These are phyloP conservation scores for Drosophila subquinaria DNA, from an alignment of 2,888 invertebrate genomes.

Conservation along the genomic window DNA sequence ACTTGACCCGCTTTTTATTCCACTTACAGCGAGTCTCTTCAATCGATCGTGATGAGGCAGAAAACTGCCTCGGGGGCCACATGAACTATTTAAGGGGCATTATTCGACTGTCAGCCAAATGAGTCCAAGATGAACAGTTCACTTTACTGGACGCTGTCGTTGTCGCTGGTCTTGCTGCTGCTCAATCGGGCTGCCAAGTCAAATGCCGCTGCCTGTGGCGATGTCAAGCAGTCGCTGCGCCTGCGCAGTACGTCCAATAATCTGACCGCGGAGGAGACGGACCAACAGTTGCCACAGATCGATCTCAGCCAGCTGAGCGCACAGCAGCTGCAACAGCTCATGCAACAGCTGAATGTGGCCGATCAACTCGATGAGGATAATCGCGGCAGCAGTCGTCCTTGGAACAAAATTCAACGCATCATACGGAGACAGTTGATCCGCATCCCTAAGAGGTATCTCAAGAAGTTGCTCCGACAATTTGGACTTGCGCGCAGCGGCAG, in stretches of 20 bases:
- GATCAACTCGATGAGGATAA: slow-evolving; percentile 42
- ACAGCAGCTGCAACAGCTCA: slow-evolving; percentile 50
- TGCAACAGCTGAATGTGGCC: slow-evolving; percentile 43
- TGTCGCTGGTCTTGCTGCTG: slow-evolving; percentile 19
- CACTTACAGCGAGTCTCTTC: background rate
- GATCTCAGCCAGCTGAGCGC: slow-evolving; percentile 60
- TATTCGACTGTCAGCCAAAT: background rate
- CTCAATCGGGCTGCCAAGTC: background rate
- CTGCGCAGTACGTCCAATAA: slow-evolving; percentile 23
- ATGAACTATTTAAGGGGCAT: slow-evolving; percentile 42
- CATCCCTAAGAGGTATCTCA: slow-evolving; percentile 68
- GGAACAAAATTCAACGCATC: slow-evolving; percentile 70
- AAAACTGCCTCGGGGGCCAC: slow-evolving; percentile 4
- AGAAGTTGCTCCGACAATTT: slow-evolving; percentile 58
- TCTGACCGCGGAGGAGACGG: background rate
- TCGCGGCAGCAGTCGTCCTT: slow-evolving; percentile 66
- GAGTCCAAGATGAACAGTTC: slow-evolving; percentile 29
- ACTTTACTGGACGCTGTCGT: slow-evolving; percentile 5
- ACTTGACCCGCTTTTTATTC: slow-evolving; percentile 54
- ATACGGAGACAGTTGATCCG: slow-evolving; percentile 67
- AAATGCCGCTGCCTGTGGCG: slow-evolving; percentile 22
- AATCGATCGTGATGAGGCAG: slow-evolving; percentile 5
- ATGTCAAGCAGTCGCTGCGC: slow-evolving; percentile 13
- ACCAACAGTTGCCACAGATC: slow-evolving; percentile 33
- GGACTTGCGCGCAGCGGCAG: slow-evolving; percentile 59